These are phyloP conservation scores for Apeira syringaria DNA, from an alignment of 2,888 invertebrate genomes.

Conservation along the genomic window DNA sequence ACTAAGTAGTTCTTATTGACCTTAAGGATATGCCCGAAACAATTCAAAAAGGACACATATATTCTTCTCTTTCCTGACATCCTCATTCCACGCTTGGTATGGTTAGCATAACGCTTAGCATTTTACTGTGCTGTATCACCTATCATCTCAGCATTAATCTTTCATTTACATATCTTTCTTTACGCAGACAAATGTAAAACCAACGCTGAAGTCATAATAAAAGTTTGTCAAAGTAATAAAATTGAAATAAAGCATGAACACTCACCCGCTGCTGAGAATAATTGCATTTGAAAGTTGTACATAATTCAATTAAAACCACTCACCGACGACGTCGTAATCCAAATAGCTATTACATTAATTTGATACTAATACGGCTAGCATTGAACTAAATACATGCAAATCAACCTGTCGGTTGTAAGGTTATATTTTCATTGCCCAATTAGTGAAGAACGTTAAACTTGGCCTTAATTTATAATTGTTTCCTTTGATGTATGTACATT, in stretches of 20 bases:
- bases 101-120: too few species aligned
- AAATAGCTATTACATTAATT: conserved; percentile 10
- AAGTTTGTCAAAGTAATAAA: too few species aligned
- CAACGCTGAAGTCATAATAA: too few species aligned
- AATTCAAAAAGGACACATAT: too few species aligned
- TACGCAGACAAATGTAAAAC: too few species aligned
- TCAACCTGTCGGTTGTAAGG: conserved; percentile 22
- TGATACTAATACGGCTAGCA: conserved; percentile 13
- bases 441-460: conserved; percentile 22
- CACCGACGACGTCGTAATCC: conserved; percentile 13
- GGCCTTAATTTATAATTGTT: conserved; percentile 31
- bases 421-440: conserved; percentile 14
- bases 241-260: not conserved
- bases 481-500: conserved; percentile 20
- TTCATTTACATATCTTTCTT: too few species aligned
- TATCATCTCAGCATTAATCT: too few species aligned
- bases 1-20: too few species aligned
- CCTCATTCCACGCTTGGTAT: too few species aligned
- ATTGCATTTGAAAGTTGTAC: conserved; percentile 10
- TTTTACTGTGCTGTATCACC: too few species aligned
- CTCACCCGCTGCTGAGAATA: not conserved
- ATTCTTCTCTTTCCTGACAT: too few species aligned
- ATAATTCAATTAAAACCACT: conserved; percentile 16
- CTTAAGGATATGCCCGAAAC: too few species aligned
- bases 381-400: conserved; percentile 29